These are phyloP conservation scores for Cydia amplana DNA, from an alignment of 1,140 invertebrate species.

Conservation along the genomic window DNA sequence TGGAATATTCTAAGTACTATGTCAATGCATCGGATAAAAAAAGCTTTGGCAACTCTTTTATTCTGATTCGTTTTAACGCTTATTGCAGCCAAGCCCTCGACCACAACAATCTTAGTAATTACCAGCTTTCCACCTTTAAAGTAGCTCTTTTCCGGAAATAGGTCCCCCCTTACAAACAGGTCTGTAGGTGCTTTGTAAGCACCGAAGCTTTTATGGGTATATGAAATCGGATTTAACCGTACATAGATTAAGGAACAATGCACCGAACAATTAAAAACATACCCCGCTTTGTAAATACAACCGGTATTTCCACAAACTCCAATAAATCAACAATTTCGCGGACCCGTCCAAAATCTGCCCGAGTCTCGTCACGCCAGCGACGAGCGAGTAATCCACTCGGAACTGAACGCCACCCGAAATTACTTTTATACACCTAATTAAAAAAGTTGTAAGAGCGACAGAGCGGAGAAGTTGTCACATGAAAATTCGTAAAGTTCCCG, in stretches of 20 bases:
- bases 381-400: background rate
- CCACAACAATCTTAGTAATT: too few species aligned
- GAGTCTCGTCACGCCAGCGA: background rate
- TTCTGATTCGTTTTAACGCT: too few species aligned
- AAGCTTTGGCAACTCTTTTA: too few species aligned
- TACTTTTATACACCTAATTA: constrained; percentile 28
- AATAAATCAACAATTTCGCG: background rate
- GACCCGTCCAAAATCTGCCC: background rate
- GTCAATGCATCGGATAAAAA: too few species aligned
- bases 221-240: too few species aligned
- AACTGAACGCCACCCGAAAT: constrained; percentile 8
- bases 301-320: background rate
- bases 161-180: too few species aligned
- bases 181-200: too few species aligned
- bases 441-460: constrained; percentile 14
- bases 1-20: too few species aligned
- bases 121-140: too few species aligned
- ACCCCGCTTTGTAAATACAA: background rate
- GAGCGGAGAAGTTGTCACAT: constrained; percentile 1
- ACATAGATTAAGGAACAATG: background rate
- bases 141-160: too few species aligned
- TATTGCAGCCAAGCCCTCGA: too few species aligned
- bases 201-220: too few species aligned
- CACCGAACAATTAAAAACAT: background rate
- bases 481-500: background rate